These are phyloP conservation scores for Chaetodon trifasciatus DNA, from an alignment of 2,797 vertebrate genomes.

Conservation along the genomic window DNA sequence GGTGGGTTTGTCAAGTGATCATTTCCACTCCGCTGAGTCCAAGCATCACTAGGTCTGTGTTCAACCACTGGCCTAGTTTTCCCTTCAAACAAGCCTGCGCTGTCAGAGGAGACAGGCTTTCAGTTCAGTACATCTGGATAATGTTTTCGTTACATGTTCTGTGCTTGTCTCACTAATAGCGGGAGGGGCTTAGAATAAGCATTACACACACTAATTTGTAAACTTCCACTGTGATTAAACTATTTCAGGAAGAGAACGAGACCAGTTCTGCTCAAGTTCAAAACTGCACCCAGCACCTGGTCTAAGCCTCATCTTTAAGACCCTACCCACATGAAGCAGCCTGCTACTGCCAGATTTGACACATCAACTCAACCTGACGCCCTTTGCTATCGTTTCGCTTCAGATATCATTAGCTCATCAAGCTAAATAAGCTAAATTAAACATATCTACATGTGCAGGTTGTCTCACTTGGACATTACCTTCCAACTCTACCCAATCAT, in stretches of 20 bases:
- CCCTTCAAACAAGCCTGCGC: slow-evolving; percentile 14
- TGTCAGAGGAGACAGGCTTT: slow-evolving; percentile 37
- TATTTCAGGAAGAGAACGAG: too few relatives aligned
- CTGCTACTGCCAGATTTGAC: too few relatives aligned
- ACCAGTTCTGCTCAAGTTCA: too few relatives aligned
- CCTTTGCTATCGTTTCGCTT: too few relatives aligned
- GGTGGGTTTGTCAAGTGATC: slow-evolving; percentile 75
- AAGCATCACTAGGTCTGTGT: slow-evolving; percentile 68
- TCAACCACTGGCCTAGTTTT: slow-evolving; percentile 72
- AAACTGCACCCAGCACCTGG: too few relatives aligned
- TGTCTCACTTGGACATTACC: not conserved
- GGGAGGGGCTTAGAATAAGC: not conserved
- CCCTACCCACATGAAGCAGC: too few relatives aligned
- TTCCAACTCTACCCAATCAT: too few relatives aligned
- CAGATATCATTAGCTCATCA: too few relatives aligned
- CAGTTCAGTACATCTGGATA: slow-evolving; percentile 55
- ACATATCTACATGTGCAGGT: not conserved
- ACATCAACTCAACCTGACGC: too few relatives aligned
- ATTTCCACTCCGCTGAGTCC: slow-evolving; percentile 70
- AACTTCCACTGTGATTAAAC: too few relatives aligned
- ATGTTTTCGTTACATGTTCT: slow-evolving; percentile 15
- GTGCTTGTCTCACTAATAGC: not conserved
- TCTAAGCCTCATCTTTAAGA: too few relatives aligned
- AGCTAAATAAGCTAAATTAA: too few relatives aligned
- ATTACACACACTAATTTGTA: not conserved